These are phyloP conservation scores for Trichoplusia ni DNA, from an alignment of 1,140 invertebrate genomes.

Conservation along the genomic window DNA sequence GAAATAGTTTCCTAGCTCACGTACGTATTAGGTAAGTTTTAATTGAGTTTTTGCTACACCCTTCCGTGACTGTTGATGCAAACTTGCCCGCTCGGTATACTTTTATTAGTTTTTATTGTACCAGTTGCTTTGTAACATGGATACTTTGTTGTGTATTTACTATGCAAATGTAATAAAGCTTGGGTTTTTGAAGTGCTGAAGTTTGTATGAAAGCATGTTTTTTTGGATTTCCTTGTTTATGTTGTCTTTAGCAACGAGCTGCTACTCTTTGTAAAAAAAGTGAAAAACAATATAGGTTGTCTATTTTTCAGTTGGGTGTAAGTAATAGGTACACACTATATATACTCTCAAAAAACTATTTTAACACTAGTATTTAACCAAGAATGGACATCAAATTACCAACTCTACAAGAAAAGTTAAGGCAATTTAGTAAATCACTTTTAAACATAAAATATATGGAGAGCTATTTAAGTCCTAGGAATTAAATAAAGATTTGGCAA, in stretches of 20 bases:
- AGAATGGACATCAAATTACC: too few species aligned
- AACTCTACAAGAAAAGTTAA: too few species aligned
- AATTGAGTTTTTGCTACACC: constrained; percentile 58
- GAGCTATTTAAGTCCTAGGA: neutral
- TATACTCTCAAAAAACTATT: too few species aligned
- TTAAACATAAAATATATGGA: neutral
- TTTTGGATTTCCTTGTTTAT: too few species aligned
- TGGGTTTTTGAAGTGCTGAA: too few species aligned
- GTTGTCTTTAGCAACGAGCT: too few species aligned
- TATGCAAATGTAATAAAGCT: constrained; percentile 18
- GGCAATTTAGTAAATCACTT: neutral
- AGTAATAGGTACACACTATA: too few species aligned
- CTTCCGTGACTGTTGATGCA: constrained; percentile 41
- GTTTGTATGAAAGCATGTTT: too few species aligned
- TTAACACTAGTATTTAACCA: too few species aligned
- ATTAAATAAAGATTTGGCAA: constrained; percentile 17
- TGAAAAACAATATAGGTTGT: too few species aligned
- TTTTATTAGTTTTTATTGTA: constrained; percentile 31
- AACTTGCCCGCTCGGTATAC: constrained; percentile 34
- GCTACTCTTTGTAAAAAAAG: too few species aligned
- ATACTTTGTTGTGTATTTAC: constrained; percentile 13
- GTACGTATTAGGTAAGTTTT: constrained; percentile 56
- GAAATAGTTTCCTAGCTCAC: constrained; percentile 16
- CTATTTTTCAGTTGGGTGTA: too few species aligned
- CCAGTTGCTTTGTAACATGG: constrained; percentile 15